Conservation (phyloP, 2,113 vertebrate genomes). For the Xenopus laevis region DNA sequence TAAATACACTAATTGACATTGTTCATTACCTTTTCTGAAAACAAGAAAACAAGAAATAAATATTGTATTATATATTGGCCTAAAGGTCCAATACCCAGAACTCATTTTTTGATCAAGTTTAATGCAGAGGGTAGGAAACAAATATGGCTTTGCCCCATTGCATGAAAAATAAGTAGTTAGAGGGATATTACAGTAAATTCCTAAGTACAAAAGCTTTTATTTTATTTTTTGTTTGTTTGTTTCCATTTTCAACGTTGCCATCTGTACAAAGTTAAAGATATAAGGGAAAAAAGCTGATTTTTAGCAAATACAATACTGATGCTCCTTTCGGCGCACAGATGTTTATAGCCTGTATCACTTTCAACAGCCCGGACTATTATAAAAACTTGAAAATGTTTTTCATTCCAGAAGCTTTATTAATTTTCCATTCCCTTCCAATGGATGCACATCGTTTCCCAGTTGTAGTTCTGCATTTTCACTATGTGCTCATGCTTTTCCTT, state of each 20-base stretch:
- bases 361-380: neutral
- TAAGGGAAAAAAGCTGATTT: neutral
- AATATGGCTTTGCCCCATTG: no score
- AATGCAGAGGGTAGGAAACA: no score
- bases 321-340: conserved; percentile 14
- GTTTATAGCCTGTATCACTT: conserved; percentile 6
- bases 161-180: no score
- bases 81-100: no score
- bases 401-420: conserved; percentile 25
- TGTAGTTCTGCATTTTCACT: neutral
- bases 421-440: conserved; percentile 13
- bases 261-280: neutral
- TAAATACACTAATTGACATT: no score
- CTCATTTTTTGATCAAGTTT: no score
- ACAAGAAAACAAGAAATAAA: no score
- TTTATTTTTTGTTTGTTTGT: no score
- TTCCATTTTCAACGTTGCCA: neutral
- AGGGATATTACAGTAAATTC: no score
- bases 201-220: no score
- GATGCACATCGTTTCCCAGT: conserved; percentile 3
- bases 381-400: conserved; percentile 28
- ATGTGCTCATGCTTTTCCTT: conserved; percentile 3
- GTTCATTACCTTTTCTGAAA: no score
- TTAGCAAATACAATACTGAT: neutral
- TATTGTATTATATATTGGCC: no score